phyloP scores from a whole-genome alignment of 2,888 invertebrate genomes.

The Caenorhabditis sp. region DNA sequence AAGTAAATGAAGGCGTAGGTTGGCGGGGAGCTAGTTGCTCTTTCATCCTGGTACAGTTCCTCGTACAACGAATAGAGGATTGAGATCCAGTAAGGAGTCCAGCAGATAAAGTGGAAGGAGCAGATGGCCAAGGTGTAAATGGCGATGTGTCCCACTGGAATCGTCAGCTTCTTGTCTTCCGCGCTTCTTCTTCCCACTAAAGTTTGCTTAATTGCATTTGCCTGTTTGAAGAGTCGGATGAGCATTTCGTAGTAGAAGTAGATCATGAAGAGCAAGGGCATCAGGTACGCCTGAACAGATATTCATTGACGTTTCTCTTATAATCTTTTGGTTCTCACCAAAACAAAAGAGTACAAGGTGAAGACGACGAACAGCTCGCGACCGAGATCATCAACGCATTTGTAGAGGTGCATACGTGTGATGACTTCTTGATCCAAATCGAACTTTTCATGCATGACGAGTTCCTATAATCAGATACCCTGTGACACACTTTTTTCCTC shows the following conservation, averaged over 20 bases:
- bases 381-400: slow-evolving; percentile 75
- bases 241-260: slow-evolving; percentile 82
- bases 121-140: slow-evolving; percentile 82
- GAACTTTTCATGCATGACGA: slow-evolving; percentile 70
- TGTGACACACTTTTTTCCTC: slow-evolving; percentile 9
- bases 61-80: slow-evolving; percentile 79
- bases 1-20: slow-evolving; percentile 77
- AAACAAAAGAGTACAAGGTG: slow-evolving; percentile 71
- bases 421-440: slow-evolving; percentile 66
- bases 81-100: slow-evolving; percentile 82
- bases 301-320: slow-evolving; percentile 13
- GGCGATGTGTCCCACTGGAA: slow-evolving; percentile 81
- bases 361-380: slow-evolving; percentile 70
- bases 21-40: slow-evolving; percentile 58
- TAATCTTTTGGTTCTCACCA: slow-evolving; percentile 55
- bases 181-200: slow-evolving; percentile 58
- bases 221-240: slow-evolving; percentile 75
- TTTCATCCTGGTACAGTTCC: slow-evolving; percentile 68
- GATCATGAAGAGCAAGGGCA: slow-evolving; percentile 79
- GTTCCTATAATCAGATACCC: slow-evolving; percentile 61
- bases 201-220: slow-evolving; percentile 67
- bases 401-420: slow-evolving; percentile 72
- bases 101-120: slow-evolving; percentile 81
- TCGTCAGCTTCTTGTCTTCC: slow-evolving; percentile 70
- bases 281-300: slow-evolving; percentile 71